These are phyloP conservation scores for Trogon melanurus DNA, from an alignment of 2,113 vertebrate species.

Conservation along the genomic window DNA sequence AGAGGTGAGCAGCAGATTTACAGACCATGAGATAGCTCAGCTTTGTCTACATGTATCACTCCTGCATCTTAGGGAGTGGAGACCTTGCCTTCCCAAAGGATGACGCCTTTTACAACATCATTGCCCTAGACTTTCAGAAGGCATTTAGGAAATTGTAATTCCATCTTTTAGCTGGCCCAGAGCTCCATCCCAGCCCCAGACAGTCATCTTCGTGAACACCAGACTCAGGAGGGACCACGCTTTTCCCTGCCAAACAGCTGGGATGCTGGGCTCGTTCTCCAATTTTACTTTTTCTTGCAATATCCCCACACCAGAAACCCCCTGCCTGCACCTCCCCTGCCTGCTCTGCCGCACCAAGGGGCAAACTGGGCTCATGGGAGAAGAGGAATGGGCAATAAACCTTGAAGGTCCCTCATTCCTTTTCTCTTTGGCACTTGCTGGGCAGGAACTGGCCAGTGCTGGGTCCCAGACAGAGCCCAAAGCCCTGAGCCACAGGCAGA, in stretches of 20 bases:
- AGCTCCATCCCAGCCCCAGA: not conserved
- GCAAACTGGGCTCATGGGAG: not conserved
- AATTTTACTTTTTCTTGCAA: not conserved
- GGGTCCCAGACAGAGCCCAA: not conserved
- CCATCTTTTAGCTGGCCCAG: not conserved
- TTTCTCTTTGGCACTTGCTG: not conserved
- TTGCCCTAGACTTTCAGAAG: not conserved
- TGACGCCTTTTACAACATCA: not conserved
- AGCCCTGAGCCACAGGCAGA: not conserved
- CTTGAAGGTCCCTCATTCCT: not conserved
- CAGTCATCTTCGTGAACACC: not conserved
- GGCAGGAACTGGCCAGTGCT: not conserved
- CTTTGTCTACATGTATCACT: not conserved
- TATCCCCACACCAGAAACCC: not conserved
- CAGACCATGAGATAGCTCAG: not conserved
- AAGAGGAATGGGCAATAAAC: not conserved
- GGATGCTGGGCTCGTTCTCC: not conserved
- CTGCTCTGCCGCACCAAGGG: not conserved
- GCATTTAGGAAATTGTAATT: not conserved
- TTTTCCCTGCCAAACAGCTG: not conserved
- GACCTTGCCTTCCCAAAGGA: not conserved
- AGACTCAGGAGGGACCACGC: fast-evolving
- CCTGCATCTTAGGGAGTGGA: not conserved
- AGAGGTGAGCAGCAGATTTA: not conserved
- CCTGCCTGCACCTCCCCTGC: not conserved